A percentile compares a stretch with the other conserved stretches of the same genome.
phyloP scores from a whole-genome alignment of 2,113 vertebrate genomes.

The Eonycteris spelaea region DNA sequence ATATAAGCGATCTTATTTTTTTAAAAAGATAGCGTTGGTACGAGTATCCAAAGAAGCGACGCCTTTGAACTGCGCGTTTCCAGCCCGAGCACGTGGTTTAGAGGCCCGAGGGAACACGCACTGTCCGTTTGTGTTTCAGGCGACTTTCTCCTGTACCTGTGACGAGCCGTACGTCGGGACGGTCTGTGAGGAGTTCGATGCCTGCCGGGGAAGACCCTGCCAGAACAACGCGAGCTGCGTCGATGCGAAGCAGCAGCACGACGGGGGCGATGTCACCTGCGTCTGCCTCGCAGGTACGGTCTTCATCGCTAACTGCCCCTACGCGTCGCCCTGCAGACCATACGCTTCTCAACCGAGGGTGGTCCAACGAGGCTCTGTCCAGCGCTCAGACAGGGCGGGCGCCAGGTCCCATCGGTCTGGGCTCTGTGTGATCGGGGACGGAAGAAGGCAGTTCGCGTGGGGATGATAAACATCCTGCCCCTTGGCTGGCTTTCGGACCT shows the following conservation, averaged over 20 bases:
- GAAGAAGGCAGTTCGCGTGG: neutral
- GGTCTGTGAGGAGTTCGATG: conserved; percentile 95
- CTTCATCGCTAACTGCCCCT: neutral
- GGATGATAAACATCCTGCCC: neutral
- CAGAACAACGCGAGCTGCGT: conserved; percentile 90
- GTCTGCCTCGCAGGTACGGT: conserved; percentile 89
- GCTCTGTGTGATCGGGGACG: neutral
- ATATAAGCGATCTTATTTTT: neutral
- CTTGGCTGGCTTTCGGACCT: neutral
- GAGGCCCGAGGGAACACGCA: neutral
- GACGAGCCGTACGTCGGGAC: conserved; percentile 89
- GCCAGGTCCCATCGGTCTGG: neutral
- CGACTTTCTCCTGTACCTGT: conserved; percentile 93
- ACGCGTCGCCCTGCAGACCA: neutral
- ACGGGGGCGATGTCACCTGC: conserved; percentile 92
- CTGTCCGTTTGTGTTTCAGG: conserved; percentile 80
- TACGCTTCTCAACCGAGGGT: neutral
- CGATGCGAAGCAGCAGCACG: conserved; percentile 87
- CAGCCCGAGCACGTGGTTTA: neutral
- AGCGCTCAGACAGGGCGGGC: neutral
- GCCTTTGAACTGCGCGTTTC: neutral
- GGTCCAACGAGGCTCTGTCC: no score
- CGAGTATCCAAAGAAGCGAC: neutral
- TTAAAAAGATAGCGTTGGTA: neutral
- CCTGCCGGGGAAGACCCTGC: conserved; percentile 90